Conservation (phyloP, 2,888 invertebrate genomes). For the Drepana falcataria region DNA sequence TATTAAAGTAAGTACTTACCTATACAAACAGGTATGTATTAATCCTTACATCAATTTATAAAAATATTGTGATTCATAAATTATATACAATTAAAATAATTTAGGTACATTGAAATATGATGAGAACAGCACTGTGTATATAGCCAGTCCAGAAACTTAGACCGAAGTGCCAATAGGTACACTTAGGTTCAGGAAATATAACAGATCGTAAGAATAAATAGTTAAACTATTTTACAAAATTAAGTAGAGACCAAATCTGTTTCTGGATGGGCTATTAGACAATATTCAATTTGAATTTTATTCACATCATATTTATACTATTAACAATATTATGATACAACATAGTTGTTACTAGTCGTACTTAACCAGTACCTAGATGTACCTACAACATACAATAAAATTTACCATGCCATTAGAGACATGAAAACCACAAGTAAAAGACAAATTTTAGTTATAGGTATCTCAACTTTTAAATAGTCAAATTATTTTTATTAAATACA, state of each 20-base stretch:
- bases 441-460: conserved; percentile 22
- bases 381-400: conserved; percentile 49
- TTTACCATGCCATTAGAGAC: conserved; percentile 22
- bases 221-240: too few species aligned
- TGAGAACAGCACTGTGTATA: neutral
- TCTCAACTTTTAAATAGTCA: conserved; percentile 10
- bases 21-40: too few species aligned
- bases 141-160: conserved; percentile 1
- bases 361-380: conserved; percentile 69
- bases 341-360: conserved; percentile 73
- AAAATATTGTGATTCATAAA: neutral
- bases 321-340: conserved; percentile 44
- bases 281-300: neutral
- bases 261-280: conserved; percentile 1
- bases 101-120: neutral
- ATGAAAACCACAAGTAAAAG: conserved; percentile 23
- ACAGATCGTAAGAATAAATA: too few species aligned
- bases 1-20: neutral
- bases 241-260: neutral
- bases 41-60: neutral
- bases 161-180: too few species aligned
- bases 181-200: too few species aligned
- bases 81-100: neutral
- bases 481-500: conserved; percentile 11
- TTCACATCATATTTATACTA: neutral